Evolutionary conservation across 2,113 vertebrate genomes (phyloP).

Genomic region (Eptatretus burgeri): DNA sequence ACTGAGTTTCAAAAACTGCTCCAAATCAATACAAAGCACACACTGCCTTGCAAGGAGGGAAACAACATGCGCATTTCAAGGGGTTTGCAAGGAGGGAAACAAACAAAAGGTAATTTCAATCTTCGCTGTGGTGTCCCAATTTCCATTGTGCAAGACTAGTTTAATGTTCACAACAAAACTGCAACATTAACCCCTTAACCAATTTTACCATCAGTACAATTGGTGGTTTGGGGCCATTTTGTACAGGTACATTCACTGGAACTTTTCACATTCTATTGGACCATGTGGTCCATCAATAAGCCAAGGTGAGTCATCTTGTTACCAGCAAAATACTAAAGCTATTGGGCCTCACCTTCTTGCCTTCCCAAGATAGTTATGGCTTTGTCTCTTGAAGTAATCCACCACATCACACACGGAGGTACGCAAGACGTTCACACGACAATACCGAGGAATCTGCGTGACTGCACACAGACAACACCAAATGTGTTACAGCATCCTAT

Average conservation of each 20-base stretch:
- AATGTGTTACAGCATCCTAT: too few relatives aligned
- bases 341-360: constrained; percentile 18
- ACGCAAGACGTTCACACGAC: constrained; percentile 56
- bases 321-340: background rate
- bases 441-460: constrained; percentile 33
- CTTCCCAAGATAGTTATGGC: constrained; percentile 35
- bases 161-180: too few relatives aligned
- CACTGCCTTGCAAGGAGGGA: too few relatives aligned
- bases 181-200: background rate
- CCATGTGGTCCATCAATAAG: background rate
- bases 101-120: too few relatives aligned
- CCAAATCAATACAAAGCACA: too few relatives aligned
- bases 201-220: background rate
- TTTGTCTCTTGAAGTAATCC: constrained; percentile 59
- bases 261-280: background rate
- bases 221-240: background rate
- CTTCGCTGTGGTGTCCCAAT: too few relatives aligned
- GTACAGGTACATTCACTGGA: background rate
- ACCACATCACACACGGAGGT: constrained; percentile 30
- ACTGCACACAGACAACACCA: constrained; percentile 12
- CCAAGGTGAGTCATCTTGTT: background rate
- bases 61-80: too few relatives aligned
- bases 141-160: too few relatives aligned
- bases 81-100: too few relatives aligned
- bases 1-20: too few relatives aligned